These are phyloP conservation scores for Porites cylindrica DNA, from an alignment of 92 coral and sea anemone genomes.

Conservation along the genomic window DNA sequence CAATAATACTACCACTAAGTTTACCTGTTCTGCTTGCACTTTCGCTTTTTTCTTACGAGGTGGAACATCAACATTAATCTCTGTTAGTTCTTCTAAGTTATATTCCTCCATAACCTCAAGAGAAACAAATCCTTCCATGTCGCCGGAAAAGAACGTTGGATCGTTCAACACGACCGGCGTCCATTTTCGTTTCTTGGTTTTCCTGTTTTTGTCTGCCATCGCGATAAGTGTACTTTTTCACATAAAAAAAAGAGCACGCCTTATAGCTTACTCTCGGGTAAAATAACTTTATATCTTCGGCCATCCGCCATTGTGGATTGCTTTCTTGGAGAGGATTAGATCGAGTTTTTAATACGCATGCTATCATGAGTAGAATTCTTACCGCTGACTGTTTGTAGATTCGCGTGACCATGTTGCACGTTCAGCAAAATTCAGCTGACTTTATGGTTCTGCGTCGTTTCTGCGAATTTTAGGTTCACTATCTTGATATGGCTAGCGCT, in stretches of 20 bases:
- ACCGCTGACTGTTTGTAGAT: background rate
- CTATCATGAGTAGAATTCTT: background rate
- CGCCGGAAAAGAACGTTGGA: conserved; percentile 79
- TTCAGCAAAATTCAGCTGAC: background rate
- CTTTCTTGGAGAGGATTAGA: conserved; percentile 25
- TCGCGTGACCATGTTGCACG: background rate
- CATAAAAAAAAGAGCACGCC: background rate
- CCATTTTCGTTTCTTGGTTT: conserved; percentile 90
- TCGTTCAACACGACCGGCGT: conserved; percentile 79
- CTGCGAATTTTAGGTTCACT: background rate
- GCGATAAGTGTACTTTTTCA: background rate
- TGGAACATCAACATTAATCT: background rate
- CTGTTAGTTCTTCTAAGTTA: conserved; percentile 53
- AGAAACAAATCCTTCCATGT: conserved; percentile 94
- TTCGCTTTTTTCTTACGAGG: conserved; percentile 25
- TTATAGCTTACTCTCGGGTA: background rate
- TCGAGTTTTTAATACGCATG: conserved; percentile 29
- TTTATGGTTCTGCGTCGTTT: background rate
- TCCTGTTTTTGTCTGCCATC: conserved; percentile 56
- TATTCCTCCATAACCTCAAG: conserved; percentile 85
- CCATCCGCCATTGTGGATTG: conserved; percentile 68
- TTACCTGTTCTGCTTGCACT: background rate
- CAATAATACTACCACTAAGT: background rate
- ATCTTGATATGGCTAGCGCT: conserved; percentile 16
- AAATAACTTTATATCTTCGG: no score